Percentiles rank a stretch among this genome's conserved stretches.
Conservation (phyloP, 2,797 vertebrate genomes). For the Mormyrops attenuatus region DNA sequence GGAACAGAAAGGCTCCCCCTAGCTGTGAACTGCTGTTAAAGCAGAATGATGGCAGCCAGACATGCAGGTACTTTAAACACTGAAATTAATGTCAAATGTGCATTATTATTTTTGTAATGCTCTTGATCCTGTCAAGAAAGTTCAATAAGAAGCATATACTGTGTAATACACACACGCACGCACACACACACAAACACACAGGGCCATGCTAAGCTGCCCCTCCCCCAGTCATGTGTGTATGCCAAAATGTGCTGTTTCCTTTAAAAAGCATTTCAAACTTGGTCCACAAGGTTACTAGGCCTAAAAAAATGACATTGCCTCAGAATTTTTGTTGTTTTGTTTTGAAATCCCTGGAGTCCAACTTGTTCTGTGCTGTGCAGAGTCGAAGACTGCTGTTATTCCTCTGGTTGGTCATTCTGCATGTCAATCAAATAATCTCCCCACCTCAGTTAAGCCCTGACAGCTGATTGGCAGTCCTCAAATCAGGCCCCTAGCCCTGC, state of each 20-base stretch:
- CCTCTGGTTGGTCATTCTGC: neutral
- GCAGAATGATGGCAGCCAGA: neutral
- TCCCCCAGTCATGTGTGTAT: neutral
- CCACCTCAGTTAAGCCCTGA: neutral
- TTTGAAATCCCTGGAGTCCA: neutral
- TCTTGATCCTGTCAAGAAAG: slow-evolving; percentile 3
- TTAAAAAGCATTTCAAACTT: slow-evolving; percentile 21
- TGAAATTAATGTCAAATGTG: slow-evolving; percentile 3
- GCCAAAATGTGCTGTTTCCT: slow-evolving; percentile 22
- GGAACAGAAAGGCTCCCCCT: neutral
- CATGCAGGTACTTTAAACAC: neutral
- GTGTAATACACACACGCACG: slow-evolving; percentile 19
- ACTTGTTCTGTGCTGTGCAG: slow-evolving; percentile 30
- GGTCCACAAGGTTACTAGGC: neutral
- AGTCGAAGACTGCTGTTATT: slow-evolving; percentile 32
- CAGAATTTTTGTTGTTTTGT: slow-evolving; percentile 3
- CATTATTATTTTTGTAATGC: neutral
- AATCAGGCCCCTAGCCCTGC: neutral
- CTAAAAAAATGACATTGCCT: slow-evolving; percentile 6
- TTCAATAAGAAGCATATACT: neutral
- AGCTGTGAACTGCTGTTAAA: neutral
- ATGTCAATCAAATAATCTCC: neutral
- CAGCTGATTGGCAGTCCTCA: neutral
- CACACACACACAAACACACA: slow-evolving; percentile 1
- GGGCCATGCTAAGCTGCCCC: neutral